A percentile compares a stretch with the other conserved stretches of the same genome.
Conservation (phyloP, 23 tunicate genomes). For the Ascidia mentula region DNA sequence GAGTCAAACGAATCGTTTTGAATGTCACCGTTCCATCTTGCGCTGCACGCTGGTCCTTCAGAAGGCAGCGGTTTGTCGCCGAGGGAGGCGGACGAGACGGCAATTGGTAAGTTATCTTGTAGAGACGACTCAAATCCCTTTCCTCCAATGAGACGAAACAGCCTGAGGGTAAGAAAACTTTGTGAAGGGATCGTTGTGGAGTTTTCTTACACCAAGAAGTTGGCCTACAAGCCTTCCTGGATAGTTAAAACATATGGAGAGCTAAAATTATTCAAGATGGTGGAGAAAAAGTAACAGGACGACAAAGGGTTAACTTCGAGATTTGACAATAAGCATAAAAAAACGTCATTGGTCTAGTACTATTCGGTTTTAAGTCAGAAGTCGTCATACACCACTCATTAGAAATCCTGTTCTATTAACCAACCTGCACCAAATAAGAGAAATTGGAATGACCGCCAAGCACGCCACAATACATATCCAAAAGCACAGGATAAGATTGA, state of each 20-base stretch:
- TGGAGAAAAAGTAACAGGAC: no score
- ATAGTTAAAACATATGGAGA: no score
- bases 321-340: no score
- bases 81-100: neutral
- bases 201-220: no score
- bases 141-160: slow-evolving; percentile 74
- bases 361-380: no score
- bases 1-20: neutral
- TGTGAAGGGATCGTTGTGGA: no score
- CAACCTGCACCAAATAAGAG: slow-evolving; percentile 71
- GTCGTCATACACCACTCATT: no score
- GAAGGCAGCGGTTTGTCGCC: neutral
- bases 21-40: neutral
- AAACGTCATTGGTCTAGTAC: no score
- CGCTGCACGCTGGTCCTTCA: neutral
- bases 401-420: no score
- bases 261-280: no score
- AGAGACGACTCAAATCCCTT: slow-evolving; percentile 52
- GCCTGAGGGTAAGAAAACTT: slow-evolving; percentile 19
- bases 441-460: slow-evolving; percentile 37
- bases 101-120: slow-evolving; percentile 10
- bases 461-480: slow-evolving; percentile 28
- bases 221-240: no score
- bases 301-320: no score
- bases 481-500: slow-evolving; percentile 9